Conservation (phyloP, 2,888 invertebrate genomes). For the Parnassius mnemosyne region DNA sequence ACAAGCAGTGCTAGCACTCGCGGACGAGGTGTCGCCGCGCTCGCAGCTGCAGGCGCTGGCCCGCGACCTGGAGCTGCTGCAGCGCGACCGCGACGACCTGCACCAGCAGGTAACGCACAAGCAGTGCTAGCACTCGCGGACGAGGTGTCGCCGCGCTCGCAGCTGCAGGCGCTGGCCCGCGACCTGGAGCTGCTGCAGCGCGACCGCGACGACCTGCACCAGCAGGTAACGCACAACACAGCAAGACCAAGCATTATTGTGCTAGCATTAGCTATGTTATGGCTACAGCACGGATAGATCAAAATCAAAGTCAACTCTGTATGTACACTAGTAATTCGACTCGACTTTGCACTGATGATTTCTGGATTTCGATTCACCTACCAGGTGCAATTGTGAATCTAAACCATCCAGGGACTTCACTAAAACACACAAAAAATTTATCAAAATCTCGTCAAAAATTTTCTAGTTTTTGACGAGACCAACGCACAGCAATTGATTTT, state of each 20-base stretch:
- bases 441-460: too few species aligned
- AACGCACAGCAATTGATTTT: too few species aligned
- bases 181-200: slow-evolving; percentile 83
- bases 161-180: slow-evolving; percentile 68
- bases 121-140: slow-evolving; percentile 41
- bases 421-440: too few species aligned
- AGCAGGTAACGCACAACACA: slow-evolving; percentile 80
- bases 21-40: slow-evolving; percentile 43
- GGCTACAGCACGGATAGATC: too few species aligned
- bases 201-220: slow-evolving; percentile 86
- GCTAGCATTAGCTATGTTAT: slow-evolving; percentile 7
- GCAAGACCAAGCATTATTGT: too few species aligned
- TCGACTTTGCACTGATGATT: too few species aligned
- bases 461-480: too few species aligned
- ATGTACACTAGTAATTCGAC: too few species aligned
- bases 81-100: slow-evolving; percentile 85
- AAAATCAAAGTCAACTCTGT: too few species aligned
- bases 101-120: slow-evolving; percentile 82
- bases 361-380: too few species aligned
- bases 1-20: slow-evolving; percentile 34
- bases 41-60: slow-evolving; percentile 52
- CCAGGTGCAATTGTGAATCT: too few species aligned
- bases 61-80: slow-evolving; percentile 83
- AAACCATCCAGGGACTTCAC: too few species aligned
- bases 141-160: slow-evolving; percentile 40